phyloP scores from a whole-genome alignment of 2,113 vertebrate species.

The Erinaceus europaeus region DNA sequence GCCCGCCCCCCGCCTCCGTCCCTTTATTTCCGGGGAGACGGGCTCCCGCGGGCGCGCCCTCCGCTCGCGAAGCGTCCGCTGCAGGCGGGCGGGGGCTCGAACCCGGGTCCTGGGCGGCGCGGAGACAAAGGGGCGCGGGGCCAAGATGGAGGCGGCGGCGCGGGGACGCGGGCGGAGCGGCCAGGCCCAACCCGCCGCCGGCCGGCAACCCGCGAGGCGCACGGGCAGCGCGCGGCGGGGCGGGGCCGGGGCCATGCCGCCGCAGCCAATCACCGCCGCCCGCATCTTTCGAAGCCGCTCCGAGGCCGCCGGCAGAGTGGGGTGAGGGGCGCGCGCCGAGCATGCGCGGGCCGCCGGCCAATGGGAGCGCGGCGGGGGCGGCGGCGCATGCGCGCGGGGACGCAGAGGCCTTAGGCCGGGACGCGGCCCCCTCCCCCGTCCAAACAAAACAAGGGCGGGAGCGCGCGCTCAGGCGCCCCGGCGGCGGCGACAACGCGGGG shows the following conservation, averaged over 20 bases:
- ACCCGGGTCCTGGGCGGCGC: not conserved
- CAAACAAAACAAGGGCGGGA: conserved; percentile 76
- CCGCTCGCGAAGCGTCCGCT: not conserved
- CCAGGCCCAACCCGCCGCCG: not conserved
- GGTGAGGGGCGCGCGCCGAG: not conserved
- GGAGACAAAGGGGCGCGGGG: not conserved
- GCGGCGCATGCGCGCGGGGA: not conserved
- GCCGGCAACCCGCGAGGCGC: too few relatives aligned
- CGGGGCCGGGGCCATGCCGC: not conserved
- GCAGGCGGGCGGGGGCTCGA: not conserved
- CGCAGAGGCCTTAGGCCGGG: not conserved
- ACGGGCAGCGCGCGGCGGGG: too few relatives aligned
- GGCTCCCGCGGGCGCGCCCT: too few relatives aligned
- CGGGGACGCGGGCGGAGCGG: not conserved
- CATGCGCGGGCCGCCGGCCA: conserved; percentile 47
- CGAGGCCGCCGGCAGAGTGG: conserved; percentile 3
- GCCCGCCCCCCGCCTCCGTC: too few relatives aligned
- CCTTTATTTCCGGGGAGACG: too few relatives aligned
- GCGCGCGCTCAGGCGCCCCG: conserved; percentile 53
- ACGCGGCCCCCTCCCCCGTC: not conserved
- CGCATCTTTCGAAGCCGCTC: conserved; percentile 70
- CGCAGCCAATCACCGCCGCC: conserved; percentile 62
- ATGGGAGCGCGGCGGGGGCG: not conserved
- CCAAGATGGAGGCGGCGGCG: too few relatives aligned
- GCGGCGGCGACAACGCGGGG: conserved; percentile 19